phyloP scores from a whole-genome alignment of 2,888 invertebrate genomes.

The Orthosia gracilis region DNA sequence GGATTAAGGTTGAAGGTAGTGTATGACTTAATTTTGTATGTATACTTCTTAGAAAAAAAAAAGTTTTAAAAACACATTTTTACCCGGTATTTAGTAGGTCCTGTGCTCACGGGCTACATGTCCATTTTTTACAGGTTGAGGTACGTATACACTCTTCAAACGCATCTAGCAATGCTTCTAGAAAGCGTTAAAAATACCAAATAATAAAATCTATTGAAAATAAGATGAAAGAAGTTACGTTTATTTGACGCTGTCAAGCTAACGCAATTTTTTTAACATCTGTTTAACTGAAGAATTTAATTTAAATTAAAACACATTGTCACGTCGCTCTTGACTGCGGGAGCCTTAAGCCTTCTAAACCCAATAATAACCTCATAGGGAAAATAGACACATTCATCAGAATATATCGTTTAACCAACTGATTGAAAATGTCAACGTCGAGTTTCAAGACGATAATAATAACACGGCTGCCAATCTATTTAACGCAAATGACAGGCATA shows the following conservation, averaged over 20 bases:
- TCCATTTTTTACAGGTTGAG: no score
- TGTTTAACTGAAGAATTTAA: no score
- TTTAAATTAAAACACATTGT: background rate
- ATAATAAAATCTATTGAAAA: no score
- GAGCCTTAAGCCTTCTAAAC: background rate
- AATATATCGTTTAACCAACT: background rate
- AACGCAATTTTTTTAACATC: no score
- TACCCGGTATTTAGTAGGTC: no score
- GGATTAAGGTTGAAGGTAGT: conserved; percentile 17
- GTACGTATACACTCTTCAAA: no score
- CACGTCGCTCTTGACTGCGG: background rate
- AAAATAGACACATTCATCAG: background rate
- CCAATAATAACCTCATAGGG: background rate
- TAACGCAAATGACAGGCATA: background rate
- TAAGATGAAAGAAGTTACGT: no score
- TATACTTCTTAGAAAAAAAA: background rate
- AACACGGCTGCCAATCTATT: background rate
- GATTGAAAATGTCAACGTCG: conserved; percentile 5
- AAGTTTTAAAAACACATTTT: background rate
- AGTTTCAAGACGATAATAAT: background rate
- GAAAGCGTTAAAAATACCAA: no score
- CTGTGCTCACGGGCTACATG: no score
- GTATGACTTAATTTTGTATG: conserved; percentile 11
- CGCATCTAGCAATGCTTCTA: no score
- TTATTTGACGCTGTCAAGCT: no score